These are phyloP conservation scores for Leuciscus waleckii DNA, from an alignment of 2,797 vertebrate genomes.

Conservation along the genomic window DNA sequence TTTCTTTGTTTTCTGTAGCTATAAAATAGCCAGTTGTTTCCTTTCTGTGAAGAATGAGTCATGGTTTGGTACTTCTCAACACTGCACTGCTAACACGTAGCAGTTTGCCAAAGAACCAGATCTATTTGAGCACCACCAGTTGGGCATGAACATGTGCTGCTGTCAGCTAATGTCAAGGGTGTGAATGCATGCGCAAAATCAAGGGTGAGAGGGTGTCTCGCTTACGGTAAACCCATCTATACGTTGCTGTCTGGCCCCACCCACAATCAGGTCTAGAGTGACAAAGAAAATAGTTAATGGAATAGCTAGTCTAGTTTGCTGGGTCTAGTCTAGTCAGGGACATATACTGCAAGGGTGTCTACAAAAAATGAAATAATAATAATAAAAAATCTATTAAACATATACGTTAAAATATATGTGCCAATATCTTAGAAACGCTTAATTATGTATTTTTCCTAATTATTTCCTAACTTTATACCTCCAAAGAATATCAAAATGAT, in stretches of 20 bases:
- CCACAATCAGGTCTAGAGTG: not conserved
- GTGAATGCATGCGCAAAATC: not conserved
- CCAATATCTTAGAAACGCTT: too few species aligned
- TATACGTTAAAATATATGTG: too few species aligned
- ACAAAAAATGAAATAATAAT: too few species aligned
- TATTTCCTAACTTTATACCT: not conserved
- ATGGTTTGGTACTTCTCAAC: not conserved
- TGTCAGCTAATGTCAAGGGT: not conserved
- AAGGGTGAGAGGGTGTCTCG: not conserved
- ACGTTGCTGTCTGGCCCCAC: not conserved
- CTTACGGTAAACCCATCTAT: not conserved
- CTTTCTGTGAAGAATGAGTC: not conserved
- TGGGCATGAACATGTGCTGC: not conserved
- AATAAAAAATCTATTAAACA: too few species aligned
- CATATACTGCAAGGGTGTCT: too few species aligned
- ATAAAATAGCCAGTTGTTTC: not conserved
- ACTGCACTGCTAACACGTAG: not conserved
- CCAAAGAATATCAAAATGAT: not conserved
- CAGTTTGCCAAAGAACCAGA: not conserved
- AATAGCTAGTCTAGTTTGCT: not conserved
- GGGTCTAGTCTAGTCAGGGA: too few species aligned
- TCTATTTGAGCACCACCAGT: not conserved
- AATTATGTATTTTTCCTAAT: not conserved
- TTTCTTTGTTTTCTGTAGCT: not conserved
- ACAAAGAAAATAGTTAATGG: not conserved